Conservation (phyloP, 2,888 invertebrate species). For the Osmoderma eremita region DNA sequence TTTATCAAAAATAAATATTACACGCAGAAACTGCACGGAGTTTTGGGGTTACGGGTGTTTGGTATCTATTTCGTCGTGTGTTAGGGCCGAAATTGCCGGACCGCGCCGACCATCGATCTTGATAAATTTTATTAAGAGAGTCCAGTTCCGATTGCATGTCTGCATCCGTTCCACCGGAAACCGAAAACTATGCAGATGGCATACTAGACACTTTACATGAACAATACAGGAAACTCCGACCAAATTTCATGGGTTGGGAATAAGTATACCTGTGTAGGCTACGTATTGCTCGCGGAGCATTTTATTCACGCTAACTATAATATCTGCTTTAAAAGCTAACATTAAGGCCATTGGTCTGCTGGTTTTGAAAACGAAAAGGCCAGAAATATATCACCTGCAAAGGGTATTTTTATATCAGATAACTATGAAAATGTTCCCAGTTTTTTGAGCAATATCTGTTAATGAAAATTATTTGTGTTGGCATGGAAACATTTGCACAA, state of each 20-base stretch:
- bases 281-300: conserved; percentile 13
- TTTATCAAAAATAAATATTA: conserved; percentile 65
- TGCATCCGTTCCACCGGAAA: conserved; percentile 59
- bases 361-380: neutral
- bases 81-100: conserved; percentile 55
- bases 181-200: conserved; percentile 65
- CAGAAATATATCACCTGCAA: no score
- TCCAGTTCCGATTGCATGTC: conserved; percentile 64
- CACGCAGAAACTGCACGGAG: conserved; percentile 60
- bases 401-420: no score
- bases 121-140: conserved; percentile 65
- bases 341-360: neutral
- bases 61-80: conserved; percentile 5
- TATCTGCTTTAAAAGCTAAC: neutral
- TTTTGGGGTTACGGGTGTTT: conserved; percentile 30
- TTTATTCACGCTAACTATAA: conserved; percentile 31
- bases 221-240: conserved; percentile 59
- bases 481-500: no score
- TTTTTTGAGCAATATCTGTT: no score
- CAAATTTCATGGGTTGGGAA: conserved; percentile 49
- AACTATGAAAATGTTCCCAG: no score
- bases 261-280: conserved; percentile 31
- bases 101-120: conserved; percentile 57
- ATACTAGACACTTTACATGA: conserved; percentile 63
- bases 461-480: no score